Percentiles rank a stretch among this genome's conserved stretches.
Evolutionary conservation across 2,888 invertebrate species (phyloP).

Genomic region (Hydrotaea cyrtoneurina): DNA sequence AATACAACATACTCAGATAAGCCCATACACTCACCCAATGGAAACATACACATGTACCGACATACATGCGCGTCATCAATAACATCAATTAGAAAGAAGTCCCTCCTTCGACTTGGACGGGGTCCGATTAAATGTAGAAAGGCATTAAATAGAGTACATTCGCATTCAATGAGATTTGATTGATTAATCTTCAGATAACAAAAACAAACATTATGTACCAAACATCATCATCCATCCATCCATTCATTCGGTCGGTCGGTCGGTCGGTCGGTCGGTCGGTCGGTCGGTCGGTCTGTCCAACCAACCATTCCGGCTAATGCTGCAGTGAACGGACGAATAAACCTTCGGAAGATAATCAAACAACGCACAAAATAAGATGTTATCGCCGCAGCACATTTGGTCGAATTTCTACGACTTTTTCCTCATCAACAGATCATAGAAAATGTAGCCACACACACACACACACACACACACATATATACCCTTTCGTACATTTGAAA

Average conservation of each 20-base stretch:
- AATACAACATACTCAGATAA: background rate
- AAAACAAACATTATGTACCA: slow-evolving; percentile 45
- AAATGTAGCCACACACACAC: background rate
- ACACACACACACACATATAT: background rate
- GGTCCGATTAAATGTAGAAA: slow-evolving; percentile 26
- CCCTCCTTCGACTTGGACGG: slow-evolving; percentile 13
- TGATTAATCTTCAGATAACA: slow-evolving; percentile 57
- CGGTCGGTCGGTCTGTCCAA: background rate
- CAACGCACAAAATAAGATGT: slow-evolving; percentile 32
- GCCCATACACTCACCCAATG: no score
- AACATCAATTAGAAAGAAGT: slow-evolving; percentile 55
- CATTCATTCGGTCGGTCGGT: no score
- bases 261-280: background rate
- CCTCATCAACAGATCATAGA: slow-evolving; percentile 9
- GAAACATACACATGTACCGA: background rate
- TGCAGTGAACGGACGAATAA: background rate
- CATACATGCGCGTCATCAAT: slow-evolving; percentile 52
- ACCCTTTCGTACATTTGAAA: background rate
- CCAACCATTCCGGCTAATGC: slow-evolving; percentile 13
- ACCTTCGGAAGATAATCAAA: slow-evolving; percentile 27
- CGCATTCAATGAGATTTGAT: slow-evolving; percentile 47
- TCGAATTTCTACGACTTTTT: slow-evolving; percentile 30
- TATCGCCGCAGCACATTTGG: slow-evolving; percentile 36
- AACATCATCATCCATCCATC: slow-evolving; percentile 23
- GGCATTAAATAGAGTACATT: slow-evolving; percentile 48